phyloP scores from a whole-genome alignment of 1,140 invertebrate genomes.

The Dysdera silvatica region DNA sequence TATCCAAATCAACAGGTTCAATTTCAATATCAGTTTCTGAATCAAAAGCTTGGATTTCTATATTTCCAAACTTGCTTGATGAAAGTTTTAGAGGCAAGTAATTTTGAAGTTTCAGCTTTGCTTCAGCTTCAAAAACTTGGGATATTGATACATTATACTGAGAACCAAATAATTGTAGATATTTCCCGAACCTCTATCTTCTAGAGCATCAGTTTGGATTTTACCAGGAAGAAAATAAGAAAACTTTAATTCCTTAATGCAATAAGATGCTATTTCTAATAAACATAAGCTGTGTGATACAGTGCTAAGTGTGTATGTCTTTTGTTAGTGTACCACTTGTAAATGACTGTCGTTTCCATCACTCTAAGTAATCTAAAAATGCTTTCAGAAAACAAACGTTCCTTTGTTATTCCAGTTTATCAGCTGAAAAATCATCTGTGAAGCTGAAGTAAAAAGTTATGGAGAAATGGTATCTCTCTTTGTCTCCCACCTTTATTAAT shows the following conservation, averaged over 20 bases:
- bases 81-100: neutral
- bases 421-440: too few species aligned
- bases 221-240: conserved; percentile 19
- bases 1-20: too few species aligned
- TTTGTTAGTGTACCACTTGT: too few species aligned
- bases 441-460: too few species aligned
- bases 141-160: conserved; percentile 10
- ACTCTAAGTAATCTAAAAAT: too few species aligned
- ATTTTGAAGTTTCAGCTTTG: neutral
- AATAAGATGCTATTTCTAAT: conserved; percentile 15
- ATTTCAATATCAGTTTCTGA: too few species aligned
- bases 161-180: conserved; percentile 14
- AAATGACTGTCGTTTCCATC: too few species aligned
- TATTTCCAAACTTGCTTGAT: neutral
- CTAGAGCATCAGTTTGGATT: conserved; percentile 23
- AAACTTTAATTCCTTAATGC: conserved; percentile 7
- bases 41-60: too few species aligned
- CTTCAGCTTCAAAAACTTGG: conserved; percentile 22
- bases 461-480: too few species aligned
- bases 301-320: neutral
- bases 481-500: too few species aligned
- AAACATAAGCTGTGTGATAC: conserved; percentile 8
- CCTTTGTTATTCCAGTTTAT: too few species aligned
- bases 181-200: conserved; percentile 23
- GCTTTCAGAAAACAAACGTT: too few species aligned